A percentile compares a stretch with the other conserved stretches of the same genome.
Evolutionary conservation across 2,113 vertebrate genomes (phyloP).

Genomic region (Colius striatus): DNA sequence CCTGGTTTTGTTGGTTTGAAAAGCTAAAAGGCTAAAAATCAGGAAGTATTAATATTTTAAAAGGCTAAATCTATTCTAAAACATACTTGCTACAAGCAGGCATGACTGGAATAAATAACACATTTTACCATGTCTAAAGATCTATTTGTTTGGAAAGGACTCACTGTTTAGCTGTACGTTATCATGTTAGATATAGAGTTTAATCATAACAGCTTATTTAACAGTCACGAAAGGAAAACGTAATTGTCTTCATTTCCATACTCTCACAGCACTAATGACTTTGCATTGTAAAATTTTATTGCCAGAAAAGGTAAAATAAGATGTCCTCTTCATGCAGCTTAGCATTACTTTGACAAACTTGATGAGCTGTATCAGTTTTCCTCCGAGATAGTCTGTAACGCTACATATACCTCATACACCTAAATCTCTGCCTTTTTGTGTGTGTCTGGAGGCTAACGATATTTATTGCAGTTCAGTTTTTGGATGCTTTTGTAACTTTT

Average conservation of each 20-base stretch:
- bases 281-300: slow-evolving; percentile 3
- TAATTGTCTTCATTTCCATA: slow-evolving; percentile 36
- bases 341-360: not conserved
- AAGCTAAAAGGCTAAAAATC: not conserved
- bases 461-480: not conserved
- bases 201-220: not conserved
- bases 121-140: not conserved
- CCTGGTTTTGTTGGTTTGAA: not conserved
- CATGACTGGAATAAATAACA: not conserved
- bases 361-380: not conserved
- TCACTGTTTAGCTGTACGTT: not conserved
- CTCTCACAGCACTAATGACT: not conserved
- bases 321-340: not conserved
- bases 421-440: not conserved
- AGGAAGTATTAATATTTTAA: not conserved
- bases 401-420: not conserved
- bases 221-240: not conserved
- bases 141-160: not conserved
- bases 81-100: not conserved
- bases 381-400: not conserved
- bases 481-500: not conserved
- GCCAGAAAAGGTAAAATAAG: slow-evolving; percentile 35
- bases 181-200: not conserved
- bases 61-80: not conserved
- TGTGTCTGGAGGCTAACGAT: not conserved